Evolutionary conservation across 2,888 invertebrate species (phyloP).

Genomic region (Scaptomyza flava): DNA sequence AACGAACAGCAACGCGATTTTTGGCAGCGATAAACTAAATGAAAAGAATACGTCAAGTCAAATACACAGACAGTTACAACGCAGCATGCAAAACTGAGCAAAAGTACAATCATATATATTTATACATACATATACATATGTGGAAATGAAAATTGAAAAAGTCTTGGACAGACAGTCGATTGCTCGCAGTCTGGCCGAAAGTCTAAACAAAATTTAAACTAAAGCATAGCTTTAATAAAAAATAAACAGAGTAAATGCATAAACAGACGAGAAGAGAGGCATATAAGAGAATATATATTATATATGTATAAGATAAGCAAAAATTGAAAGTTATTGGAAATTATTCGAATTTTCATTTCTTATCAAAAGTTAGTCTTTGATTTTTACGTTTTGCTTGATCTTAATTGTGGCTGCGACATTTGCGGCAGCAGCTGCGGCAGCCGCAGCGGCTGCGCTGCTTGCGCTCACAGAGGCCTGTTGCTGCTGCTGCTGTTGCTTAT

Average conservation of each 20-base stretch:
- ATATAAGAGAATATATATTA: slow-evolving; percentile 46
- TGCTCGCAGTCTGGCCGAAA: slow-evolving; percentile 35
- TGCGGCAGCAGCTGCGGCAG: slow-evolving; percentile 77
- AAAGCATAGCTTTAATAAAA: slow-evolving; percentile 60
- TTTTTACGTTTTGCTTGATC: slow-evolving; percentile 84
- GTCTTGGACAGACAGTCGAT: slow-evolving; percentile 23
- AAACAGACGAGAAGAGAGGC: slow-evolving; percentile 63
- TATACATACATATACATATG: slow-evolving; percentile 27
- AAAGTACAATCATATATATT: slow-evolving; percentile 42
- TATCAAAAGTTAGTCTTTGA: slow-evolving; percentile 29
- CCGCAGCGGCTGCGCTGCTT: slow-evolving; percentile 81
- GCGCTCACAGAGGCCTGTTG: slow-evolving; percentile 76
- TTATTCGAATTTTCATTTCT: slow-evolving; percentile 19
- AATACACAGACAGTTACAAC: slow-evolving; percentile 70
- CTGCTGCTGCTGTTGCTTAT: slow-evolving; percentile 82
- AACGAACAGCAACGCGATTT: slow-evolving; percentile 43
- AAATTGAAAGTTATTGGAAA: slow-evolving; percentile 39
- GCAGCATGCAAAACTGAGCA: slow-evolving; percentile 75
- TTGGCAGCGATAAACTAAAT: slow-evolving; percentile 42
- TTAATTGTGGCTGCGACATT: slow-evolving; percentile 83
- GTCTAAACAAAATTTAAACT: slow-evolving; percentile 59
- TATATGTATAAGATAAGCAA: slow-evolving; percentile 37
- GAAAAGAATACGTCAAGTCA: slow-evolving; percentile 37
- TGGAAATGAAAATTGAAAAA: slow-evolving; percentile 45
- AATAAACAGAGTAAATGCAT: slow-evolving; percentile 64